These are phyloP conservation scores for Merops nubicus DNA, from an alignment of 2,113 vertebrate species.

Conservation along the genomic window DNA sequence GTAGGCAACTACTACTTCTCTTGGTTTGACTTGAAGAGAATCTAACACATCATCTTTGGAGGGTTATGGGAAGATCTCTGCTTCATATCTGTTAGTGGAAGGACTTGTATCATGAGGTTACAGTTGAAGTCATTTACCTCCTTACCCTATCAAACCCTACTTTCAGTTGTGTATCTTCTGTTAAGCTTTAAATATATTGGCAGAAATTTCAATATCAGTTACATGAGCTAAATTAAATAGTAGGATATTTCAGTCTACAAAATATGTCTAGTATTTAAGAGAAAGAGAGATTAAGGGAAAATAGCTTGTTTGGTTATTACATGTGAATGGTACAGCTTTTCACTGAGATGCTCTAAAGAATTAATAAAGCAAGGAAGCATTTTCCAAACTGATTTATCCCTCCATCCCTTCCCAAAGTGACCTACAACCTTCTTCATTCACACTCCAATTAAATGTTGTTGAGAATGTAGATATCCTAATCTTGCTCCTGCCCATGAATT, in stretches of 20 bases:
- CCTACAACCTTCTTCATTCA: background rate
- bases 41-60: background rate
- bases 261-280: background rate
- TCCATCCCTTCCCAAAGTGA: background rate
- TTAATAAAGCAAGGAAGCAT: background rate
- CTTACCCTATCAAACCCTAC: background rate
- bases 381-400: background rate
- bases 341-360: background rate
- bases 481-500: background rate
- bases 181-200: background rate
- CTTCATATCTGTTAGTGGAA: background rate
- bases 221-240: background rate
- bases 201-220: background rate
- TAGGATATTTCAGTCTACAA: background rate
- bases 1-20: background rate
- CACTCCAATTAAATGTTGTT: background rate
- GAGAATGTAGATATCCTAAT: fast-evolving
- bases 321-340: background rate
- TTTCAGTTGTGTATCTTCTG: background rate
- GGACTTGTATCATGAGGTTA: background rate
- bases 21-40: background rate
- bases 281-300: background rate
- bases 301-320: background rate
- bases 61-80: background rate
- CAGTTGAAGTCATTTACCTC: background rate